These are phyloP conservation scores for Spilosoma lubricipeda DNA, from an alignment of 2,888 invertebrate species.

Conservation along the genomic window DNA sequence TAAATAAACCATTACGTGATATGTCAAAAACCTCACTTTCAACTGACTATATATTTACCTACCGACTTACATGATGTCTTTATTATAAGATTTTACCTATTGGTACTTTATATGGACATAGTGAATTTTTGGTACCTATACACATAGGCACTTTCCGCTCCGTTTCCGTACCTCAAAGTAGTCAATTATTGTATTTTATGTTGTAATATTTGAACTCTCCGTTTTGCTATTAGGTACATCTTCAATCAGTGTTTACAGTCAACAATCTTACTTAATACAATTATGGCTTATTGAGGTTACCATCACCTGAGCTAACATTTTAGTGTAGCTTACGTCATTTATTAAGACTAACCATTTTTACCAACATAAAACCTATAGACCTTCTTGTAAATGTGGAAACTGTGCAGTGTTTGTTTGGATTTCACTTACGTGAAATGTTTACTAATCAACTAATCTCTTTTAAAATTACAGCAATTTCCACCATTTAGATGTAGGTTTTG, in stretches of 20 bases:
- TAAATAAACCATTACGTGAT: not conserved
- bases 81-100: no score
- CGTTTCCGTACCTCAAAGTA: no score
- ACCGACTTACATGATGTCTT: no score
- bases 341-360: not conserved
- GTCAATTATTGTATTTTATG: constrained; percentile 20
- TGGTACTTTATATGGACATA: no score
- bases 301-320: not conserved
- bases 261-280: not conserved
- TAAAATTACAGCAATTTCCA: not conserved
- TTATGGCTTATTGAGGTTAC: not conserved
- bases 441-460: not conserved
- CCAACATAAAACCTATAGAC: not conserved
- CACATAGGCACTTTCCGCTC: no score
- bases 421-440: not conserved
- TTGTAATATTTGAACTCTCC: constrained; percentile 28
- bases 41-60: not conserved
- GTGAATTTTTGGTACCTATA: no score
- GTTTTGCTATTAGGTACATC: constrained; percentile 16
- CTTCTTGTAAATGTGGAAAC: no score
- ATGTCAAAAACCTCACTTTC: not conserved
- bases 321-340: not conserved
- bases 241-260: constrained; percentile 17
- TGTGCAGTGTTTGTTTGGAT: not conserved
- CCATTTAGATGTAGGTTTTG: not conserved